Evolutionary conservation across 1,140 invertebrate genomes (phyloP), one percentile per base, ranked within the genome.

Genomic region (Planococcus citri): DNA sequence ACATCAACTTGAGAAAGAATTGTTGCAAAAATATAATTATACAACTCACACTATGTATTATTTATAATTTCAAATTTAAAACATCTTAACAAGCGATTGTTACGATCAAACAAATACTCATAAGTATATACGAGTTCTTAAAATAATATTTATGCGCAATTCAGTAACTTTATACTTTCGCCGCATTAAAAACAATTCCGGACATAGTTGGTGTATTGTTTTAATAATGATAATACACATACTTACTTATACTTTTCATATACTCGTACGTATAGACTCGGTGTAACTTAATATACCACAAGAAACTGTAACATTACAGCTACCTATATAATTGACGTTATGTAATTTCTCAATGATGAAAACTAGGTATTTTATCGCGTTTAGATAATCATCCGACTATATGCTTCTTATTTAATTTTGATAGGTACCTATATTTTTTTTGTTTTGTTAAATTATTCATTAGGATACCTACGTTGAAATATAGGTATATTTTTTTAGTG

Each of bases 121-220:
- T 51, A 51, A 3, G 41, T 51, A 20, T n/a, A n/a, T n/a, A 14
- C 2, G n/a, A 51, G 41, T 17, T 6, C 17, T 51, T 51, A 51
- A 51, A 51, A 51, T 33, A n/a, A 51, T 51, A 51, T 51, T 51
- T 51, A 51, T 51, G 41, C 17, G 41, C 41, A 51, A 51, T 51
- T 51, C 41, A 51, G 41, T 51, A 51, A 51, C 41, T 51, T 51
- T 51, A 51, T 51, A 51, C 41, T 51, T 51, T 51, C 41, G 41
- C 41, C 41, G 41, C 41, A 51, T 51, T 51, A 51, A 51, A 51
- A 17, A 51, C 41, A 20, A 51, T 51, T 51, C 41, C 41, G 41
- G 41, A 51, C 41, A 51, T 51, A 51, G 12, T 51, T 51, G 6
- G 17, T 17, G 41, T 51, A 51, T 51, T 51, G 41, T 51, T n/a